phyloP scores from a whole-genome alignment of 30 jellyfish, hydroid and myxozoan species.

The Hydractinia echinata region DNA sequence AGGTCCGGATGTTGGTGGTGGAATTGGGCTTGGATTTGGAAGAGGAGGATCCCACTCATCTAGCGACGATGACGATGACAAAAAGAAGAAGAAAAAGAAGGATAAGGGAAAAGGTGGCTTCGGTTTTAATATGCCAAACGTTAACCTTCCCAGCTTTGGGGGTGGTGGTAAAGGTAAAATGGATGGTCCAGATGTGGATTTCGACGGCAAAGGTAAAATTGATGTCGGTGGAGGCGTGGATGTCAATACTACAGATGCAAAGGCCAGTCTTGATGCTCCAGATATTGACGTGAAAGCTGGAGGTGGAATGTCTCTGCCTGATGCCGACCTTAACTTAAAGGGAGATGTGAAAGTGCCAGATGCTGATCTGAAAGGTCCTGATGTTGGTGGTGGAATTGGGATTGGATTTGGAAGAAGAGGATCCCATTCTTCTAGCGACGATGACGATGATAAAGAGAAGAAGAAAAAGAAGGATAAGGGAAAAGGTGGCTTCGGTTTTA shows the following conservation, averaged over 20 bases:
- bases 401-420: not conserved
- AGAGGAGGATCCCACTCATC: conserved; percentile 3
- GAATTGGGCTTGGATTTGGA: conserved; percentile 12
- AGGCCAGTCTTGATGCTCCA: conserved; percentile 25
- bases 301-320: conserved; percentile 8
- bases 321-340: conserved; percentile 15
- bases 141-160: conserved; percentile 26
- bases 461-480: conserved; percentile 14
- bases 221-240: conserved; percentile 18
- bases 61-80: conserved; percentile 18
- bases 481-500: conserved; percentile 28
- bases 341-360: not conserved
- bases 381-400: conserved; percentile 24
- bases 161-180: conserved; percentile 36
- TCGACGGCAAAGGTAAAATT: conserved; percentile 6
- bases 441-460: not conserved
- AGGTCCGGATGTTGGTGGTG: conserved; percentile 34
- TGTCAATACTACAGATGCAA: conserved; percentile 21
- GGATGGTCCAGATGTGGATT: conserved; percentile 37
- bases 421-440: not conserved
- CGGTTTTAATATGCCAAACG: conserved; percentile 22
- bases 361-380: conserved; percentile 27
- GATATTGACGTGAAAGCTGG: conserved; percentile 29
- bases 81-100: conserved; percentile 16
- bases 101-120: conserved; percentile 23